Base-by-base conservation (phyloP, 2,888 invertebrate genomes). In the Drosophila putrida region DNA sequence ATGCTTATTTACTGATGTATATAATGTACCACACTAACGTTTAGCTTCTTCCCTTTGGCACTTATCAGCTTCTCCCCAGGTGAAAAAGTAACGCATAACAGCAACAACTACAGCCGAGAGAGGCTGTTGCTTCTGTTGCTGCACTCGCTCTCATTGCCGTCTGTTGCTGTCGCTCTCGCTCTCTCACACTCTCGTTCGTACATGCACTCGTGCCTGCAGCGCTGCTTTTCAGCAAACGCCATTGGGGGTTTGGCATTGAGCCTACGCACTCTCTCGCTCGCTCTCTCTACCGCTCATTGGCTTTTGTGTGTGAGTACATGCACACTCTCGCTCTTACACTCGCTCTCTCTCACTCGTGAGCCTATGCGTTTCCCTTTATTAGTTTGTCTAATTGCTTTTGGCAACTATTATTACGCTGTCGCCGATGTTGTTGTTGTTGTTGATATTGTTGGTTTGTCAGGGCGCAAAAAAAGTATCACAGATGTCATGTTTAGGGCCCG, bases 371-470 rank as follows among this genome's bases (percentile, higher is more conserved):
- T 75, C 66, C 78, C 86, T 88, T 80, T 85, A 85, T 88, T 88
- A 86, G 85, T 85, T 86, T 88, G 87, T 88, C 84, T 85, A 85
- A 86, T 87, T 83, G 82, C 89, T 84, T 83, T 88, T 81, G 78
- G 84, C 82, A 81, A 82, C 85, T 84, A 80, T 86, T 88, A 87
- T 86, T 84, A 75, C 63, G 58, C 63, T 65, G 78, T 80, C 20
- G 54, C 43, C 11, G 65, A 55, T 71, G 63, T 31, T 62, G 67
- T 55, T 73, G 73, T 44, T 68, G 65, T 58, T 75, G 72, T 61
- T 59, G 67, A 63, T 69, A 66, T 71, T 69, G 68, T 69, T 58
- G 80, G 72, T 76, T 80, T 68, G 76, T 71, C 73, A 77, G 77
- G 73, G 68, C 59, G 33, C 38, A 35, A 49, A 65, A 72, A 82